phyloP scores from a whole-genome alignment of 2,113 vertebrate genomes.

The Neolamprologus caudopunctatus region DNA sequence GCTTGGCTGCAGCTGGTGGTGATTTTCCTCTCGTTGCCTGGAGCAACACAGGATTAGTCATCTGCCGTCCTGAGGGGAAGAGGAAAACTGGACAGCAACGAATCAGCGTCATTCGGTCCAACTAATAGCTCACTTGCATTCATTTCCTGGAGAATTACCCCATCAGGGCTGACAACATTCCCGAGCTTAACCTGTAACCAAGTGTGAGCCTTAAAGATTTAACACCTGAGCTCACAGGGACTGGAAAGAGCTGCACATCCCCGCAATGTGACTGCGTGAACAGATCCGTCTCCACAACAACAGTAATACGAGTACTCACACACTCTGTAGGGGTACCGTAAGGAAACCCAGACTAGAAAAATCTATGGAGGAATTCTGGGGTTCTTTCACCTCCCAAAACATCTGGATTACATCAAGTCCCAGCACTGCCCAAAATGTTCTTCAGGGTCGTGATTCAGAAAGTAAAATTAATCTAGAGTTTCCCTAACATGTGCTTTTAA shows the following conservation, averaged over 20 bases:
- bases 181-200: not conserved
- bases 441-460: not conserved
- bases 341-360: not conserved
- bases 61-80: not conserved
- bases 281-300: not conserved
- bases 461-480: not conserved
- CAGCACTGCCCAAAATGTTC: not conserved
- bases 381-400: not conserved
- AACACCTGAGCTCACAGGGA: not conserved
- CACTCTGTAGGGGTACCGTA: not conserved
- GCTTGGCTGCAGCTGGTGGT: slow-evolving; percentile 21
- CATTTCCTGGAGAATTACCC: not conserved
- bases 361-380: not conserved
- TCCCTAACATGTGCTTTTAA: not conserved
- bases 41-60: slow-evolving; percentile 24
- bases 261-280: not conserved
- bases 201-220: not conserved
- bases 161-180: not conserved
- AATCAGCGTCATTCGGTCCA: not conserved
- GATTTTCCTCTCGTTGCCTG: slow-evolving; percentile 24
- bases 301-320: not conserved
- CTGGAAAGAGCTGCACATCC: not conserved
- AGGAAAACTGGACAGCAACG: not conserved
- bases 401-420: slow-evolving; percentile 22
- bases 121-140: not conserved